Evolutionary conservation across 2,888 invertebrate genomes (phyloP).

Genomic region (Drosophila falleni): DNA sequence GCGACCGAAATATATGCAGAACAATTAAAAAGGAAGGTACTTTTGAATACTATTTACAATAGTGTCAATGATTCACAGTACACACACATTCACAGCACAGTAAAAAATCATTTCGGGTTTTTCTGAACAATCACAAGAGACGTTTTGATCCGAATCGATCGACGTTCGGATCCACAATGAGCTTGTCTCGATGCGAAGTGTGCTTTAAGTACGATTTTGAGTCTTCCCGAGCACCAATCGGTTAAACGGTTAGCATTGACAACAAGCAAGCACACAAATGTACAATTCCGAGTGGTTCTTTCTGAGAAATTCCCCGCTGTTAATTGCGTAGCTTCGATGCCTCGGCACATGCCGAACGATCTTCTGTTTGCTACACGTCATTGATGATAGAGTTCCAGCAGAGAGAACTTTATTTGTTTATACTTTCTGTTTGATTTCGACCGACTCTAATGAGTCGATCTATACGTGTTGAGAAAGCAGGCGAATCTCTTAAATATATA

Average conservation of each 20-base stretch:
- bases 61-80: constrained; percentile 29
- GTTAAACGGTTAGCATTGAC: constrained; percentile 12
- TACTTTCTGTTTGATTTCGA: constrained; percentile 6
- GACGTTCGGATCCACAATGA: constrained; percentile 42
- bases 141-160: constrained; percentile 13
- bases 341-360: constrained; percentile 2
- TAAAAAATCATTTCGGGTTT: constrained; percentile 20
- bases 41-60: constrained; percentile 6
- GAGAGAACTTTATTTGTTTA: constrained; percentile 9
- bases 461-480: constrained; percentile 2
- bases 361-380: constrained; percentile 12
- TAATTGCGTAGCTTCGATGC: constrained; percentile 2
- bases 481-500: too few relatives aligned
- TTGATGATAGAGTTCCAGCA: constrained; percentile 8
- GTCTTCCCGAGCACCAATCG: constrained; percentile 20
- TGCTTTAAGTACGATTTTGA: constrained; percentile 48
- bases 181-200: constrained; percentile 21
- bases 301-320: constrained; percentile 39
- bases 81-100: constrained; percentile 12
- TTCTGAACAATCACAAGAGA: neutral
- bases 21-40: constrained; percentile 7
- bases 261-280: neutral
- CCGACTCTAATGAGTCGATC: constrained; percentile 6
- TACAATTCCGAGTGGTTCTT: neutral
- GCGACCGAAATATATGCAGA: constrained; percentile 11